Evolutionary conservation across 2,797 vertebrate genomes (phyloP).

Genomic region (Xenentodon cancila): DNA sequence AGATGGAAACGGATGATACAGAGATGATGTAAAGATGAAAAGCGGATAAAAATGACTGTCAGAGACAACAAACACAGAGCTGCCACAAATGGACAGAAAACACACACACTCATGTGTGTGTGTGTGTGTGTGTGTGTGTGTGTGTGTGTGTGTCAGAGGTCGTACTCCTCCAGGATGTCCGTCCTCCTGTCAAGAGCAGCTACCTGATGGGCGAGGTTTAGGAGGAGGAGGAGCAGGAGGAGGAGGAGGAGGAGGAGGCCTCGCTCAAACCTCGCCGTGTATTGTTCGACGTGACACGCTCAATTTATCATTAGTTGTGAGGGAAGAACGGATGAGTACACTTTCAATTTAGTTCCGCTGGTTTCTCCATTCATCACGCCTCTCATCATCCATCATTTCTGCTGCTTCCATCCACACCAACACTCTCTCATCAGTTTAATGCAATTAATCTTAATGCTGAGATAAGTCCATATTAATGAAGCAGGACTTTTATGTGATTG

Average conservation of each 20-base stretch:
- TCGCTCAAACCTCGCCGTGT: conserved; percentile 84
- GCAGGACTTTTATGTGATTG: conserved; percentile 83
- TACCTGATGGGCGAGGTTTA: conserved; percentile 7
- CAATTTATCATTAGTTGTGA: conserved; percentile 99
- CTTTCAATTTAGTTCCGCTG: conserved; percentile 99
- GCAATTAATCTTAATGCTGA: conserved; percentile 97
- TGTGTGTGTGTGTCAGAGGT: too few species aligned
- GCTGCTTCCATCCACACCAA: conserved; percentile 69
- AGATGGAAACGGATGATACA: too few species aligned
- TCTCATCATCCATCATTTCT: conserved; percentile 95
- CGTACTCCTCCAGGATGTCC: too few species aligned
- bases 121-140: too few species aligned
- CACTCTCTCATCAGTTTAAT: conserved; percentile 94
- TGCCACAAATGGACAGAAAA: too few species aligned
- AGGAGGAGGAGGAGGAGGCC: conserved; percentile 18
- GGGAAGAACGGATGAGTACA: conserved; percentile 98
- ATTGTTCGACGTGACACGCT: conserved; percentile 97
- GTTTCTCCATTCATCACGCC: conserved; percentile 97
- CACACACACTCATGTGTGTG: too few species aligned
- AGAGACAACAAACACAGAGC: too few species aligned
- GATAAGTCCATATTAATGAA: conserved; percentile 98
- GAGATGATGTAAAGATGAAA: too few species aligned
- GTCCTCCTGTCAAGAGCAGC: not conserved
- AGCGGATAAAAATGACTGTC: too few species aligned
- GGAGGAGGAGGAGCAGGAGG: not conserved